These are phyloP conservation scores for Rhombomys opimus DNA, from an alignment of 2,113 vertebrate genomes.

Conservation along the genomic window DNA sequence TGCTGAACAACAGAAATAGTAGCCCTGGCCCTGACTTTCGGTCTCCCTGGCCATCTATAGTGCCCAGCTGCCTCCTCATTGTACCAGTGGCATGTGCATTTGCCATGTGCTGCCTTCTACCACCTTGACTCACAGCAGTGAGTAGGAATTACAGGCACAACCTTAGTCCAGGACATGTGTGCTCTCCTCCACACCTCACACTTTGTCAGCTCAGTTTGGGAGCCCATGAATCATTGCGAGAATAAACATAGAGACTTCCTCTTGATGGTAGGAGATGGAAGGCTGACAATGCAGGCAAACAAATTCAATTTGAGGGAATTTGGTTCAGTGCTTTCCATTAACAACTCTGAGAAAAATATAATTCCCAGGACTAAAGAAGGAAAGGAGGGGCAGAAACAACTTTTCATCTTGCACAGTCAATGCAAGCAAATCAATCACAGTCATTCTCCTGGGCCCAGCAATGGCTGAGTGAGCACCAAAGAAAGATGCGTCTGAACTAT, in stretches of 20 bases:
- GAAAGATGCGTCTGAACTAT: accelerated
- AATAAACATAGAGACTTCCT: not conserved
- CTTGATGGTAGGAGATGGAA: not conserved
- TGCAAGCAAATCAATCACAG: constrained; percentile 79
- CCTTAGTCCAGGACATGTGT: accelerated
- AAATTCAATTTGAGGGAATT: constrained; percentile 81
- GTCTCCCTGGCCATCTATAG: not conserved
- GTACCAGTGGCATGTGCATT: not conserved
- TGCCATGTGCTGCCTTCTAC: not conserved
- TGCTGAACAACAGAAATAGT: accelerated
- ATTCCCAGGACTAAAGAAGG: constrained; percentile 74
- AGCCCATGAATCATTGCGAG: constrained; percentile 18
- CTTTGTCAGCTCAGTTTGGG: not conserved
- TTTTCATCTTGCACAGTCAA: constrained; percentile 64
- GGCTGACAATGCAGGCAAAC: constrained; percentile 69
- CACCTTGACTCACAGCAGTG: accelerated
- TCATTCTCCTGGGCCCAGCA: constrained; percentile 44
- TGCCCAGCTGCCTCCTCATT: not conserved
- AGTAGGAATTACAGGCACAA: not conserved
- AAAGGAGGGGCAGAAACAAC: not conserved
- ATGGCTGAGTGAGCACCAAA: constrained; percentile 66
- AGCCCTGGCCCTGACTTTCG: not conserved
- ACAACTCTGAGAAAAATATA: constrained; percentile 72
- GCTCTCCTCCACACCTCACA: not conserved
- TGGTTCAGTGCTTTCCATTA: constrained; percentile 85